phyloP scores from a whole-genome alignment of 2,888 invertebrate genomes.

The Hemaris fuciformis region DNA sequence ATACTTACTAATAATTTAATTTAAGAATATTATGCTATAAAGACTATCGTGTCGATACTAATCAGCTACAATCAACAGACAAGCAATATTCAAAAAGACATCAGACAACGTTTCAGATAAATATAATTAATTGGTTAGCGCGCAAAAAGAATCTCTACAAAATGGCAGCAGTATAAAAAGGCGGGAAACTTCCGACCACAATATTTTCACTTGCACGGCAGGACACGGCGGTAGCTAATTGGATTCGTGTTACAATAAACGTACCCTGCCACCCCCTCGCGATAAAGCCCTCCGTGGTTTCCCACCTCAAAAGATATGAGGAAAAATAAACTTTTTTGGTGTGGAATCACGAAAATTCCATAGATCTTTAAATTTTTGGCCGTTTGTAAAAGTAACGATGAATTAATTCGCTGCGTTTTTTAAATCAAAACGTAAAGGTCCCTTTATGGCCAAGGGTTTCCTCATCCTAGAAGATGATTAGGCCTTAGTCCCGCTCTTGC shows the following conservation, averaged over 20 bases:
- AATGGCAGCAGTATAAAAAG: slow-evolving; percentile 4
- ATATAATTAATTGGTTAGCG: not conserved
- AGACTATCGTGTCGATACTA: too few relatives aligned
- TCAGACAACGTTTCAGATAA: not conserved
- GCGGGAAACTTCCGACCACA: slow-evolving; percentile 40
- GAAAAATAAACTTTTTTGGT: slow-evolving; percentile 29
- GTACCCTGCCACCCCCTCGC: slow-evolving; percentile 39
- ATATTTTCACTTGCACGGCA: slow-evolving; percentile 37
- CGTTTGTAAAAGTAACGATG: not conserved
- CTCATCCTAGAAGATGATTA: too few relatives aligned
- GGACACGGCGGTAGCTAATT: slow-evolving; percentile 48
- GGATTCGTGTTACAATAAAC: slow-evolving; percentile 64
- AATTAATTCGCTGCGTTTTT: not conserved
- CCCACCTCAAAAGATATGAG: slow-evolving; percentile 36
- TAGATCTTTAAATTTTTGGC: not conserved
- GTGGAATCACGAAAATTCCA: slow-evolving; percentile 11
- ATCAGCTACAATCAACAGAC: too few relatives aligned
- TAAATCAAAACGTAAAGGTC: too few relatives aligned
- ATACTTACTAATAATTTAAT: too few relatives aligned
- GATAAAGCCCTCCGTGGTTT: slow-evolving; percentile 43
- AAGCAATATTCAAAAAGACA: too few relatives aligned
- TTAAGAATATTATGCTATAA: too few relatives aligned
- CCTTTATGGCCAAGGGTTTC: too few relatives aligned
- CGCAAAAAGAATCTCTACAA: not conserved
- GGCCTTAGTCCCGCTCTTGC: too few relatives aligned